Conservation (phyloP, 2,113 vertebrate species). For the Castor canadensis region DNA sequence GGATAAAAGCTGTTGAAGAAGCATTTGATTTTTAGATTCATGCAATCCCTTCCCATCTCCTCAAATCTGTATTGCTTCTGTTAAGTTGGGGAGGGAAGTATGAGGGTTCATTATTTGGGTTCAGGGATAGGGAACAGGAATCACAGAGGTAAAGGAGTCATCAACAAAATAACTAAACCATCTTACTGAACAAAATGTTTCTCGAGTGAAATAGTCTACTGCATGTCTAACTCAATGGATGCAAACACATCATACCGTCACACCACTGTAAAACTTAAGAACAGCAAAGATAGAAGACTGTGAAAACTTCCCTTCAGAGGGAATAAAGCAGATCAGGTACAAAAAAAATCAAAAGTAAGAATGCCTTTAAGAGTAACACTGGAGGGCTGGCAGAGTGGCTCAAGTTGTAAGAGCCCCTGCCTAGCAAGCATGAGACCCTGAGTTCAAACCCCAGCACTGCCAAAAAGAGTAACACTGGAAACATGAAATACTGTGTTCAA, state of each 20-base stretch:
- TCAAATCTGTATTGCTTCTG: not conserved
- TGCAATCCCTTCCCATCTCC: no score
- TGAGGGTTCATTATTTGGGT: not conserved
- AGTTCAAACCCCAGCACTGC: no score
- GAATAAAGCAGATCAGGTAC: not conserved
- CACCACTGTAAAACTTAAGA: not conserved
- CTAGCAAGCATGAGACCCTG: not conserved
- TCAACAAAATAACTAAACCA: conserved; percentile 22
- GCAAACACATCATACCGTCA: not conserved
- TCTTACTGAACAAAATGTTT: conserved; percentile 28
- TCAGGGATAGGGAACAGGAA: not conserved
- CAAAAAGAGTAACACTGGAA: conserved; percentile 1
- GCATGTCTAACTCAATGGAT: not conserved
- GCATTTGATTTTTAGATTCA: not conserved
- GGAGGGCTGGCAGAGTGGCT: not conserved
- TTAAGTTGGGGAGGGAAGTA: not conserved
- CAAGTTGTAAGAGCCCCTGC: no score
- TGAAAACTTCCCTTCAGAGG: not conserved
- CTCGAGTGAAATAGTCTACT: conserved; percentile 26
- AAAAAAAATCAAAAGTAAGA: not conserved
- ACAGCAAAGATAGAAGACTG: not conserved
- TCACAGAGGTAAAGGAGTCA: not conserved
- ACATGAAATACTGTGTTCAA: not conserved
- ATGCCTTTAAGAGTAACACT: not conserved
- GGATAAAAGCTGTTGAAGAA: not conserved